Conservation (phyloP, 2,113 vertebrate genomes). For the Zosterops hypoxanthus region DNA sequence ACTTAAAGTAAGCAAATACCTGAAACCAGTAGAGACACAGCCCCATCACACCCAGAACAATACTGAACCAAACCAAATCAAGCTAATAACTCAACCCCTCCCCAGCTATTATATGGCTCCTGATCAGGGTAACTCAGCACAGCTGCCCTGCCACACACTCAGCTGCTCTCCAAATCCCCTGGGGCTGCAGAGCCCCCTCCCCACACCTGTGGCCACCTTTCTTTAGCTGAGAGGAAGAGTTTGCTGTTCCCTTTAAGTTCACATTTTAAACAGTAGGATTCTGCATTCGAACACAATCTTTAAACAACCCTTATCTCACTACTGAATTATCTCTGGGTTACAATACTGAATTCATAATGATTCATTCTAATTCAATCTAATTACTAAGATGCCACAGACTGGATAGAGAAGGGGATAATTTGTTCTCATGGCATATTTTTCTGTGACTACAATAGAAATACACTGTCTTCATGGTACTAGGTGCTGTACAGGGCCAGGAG, state of each 20-base stretch:
- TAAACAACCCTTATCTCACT: not conserved
- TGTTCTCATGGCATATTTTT: not conserved
- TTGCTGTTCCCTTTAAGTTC: not conserved
- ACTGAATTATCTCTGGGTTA: not conserved
- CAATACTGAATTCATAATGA: not conserved
- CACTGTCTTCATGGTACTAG: not conserved
- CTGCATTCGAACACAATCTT: not conserved
- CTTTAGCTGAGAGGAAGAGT: not conserved
- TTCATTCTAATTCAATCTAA: not conserved
- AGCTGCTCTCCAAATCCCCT: not conserved
- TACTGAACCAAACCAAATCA: rapidly evolving
- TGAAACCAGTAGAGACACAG: rapidly evolving
- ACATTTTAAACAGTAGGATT: not conserved
- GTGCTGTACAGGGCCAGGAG: not conserved
- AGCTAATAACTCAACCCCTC: rapidly evolving
- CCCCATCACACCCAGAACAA: rapidly evolving
- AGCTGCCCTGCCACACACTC: not conserved
- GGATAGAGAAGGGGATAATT: not conserved
- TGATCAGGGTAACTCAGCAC: not conserved
- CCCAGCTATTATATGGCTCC: not conserved
- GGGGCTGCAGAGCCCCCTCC: not conserved
- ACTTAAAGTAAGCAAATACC: not conserved
- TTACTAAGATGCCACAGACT: not conserved
- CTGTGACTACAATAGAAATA: not conserved
- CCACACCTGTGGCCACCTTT: not conserved